These are phyloP conservation scores for Matsumyia berberina DNA, from an alignment of 2,888 invertebrate species.

Conservation along the genomic window DNA sequence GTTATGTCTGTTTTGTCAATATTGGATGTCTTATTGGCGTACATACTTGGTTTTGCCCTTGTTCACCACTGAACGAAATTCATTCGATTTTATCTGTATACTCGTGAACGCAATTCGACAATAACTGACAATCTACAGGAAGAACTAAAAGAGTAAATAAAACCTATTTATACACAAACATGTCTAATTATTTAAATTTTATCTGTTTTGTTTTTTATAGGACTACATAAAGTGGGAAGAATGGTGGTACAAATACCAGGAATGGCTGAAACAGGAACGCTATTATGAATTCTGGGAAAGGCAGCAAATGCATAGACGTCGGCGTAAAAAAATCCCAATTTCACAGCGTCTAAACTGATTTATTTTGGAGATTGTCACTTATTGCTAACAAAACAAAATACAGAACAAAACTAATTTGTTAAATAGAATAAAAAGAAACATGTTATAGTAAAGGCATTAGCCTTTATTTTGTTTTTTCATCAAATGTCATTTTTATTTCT, in stretches of 20 bases:
- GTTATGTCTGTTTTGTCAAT: no score
- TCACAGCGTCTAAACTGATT: slow-evolving; percentile 83
- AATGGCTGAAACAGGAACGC: slow-evolving; percentile 90
- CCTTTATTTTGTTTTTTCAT: slow-evolving; percentile 2
- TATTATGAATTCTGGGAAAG: slow-evolving; percentile 85
- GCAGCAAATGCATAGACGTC: slow-evolving; percentile 83
- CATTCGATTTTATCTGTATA: no score
- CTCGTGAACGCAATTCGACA: no score
- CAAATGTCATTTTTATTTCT: neutral
- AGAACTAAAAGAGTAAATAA: no score
- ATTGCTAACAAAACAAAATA: neutral
- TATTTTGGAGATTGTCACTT: neutral
- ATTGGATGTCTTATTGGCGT: no score
- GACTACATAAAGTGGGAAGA: slow-evolving; percentile 97
- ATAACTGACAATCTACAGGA: no score
- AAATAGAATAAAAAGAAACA: neutral
- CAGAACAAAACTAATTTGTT: slow-evolving; percentile 21
- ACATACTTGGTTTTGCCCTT: no score
- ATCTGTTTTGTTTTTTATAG: slow-evolving; percentile 80
- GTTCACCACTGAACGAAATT: no score
- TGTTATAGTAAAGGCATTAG: neutral
- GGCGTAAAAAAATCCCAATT: slow-evolving; percentile 84
- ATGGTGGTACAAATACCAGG: slow-evolving; percentile 96
- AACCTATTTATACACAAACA: no score
- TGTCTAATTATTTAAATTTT: neutral